Evolutionary conservation across 2,113 vertebrate species (phyloP), one percentile per base, ranked within the genome.

Genomic region (Phylloscopus trochiloides): DNA sequence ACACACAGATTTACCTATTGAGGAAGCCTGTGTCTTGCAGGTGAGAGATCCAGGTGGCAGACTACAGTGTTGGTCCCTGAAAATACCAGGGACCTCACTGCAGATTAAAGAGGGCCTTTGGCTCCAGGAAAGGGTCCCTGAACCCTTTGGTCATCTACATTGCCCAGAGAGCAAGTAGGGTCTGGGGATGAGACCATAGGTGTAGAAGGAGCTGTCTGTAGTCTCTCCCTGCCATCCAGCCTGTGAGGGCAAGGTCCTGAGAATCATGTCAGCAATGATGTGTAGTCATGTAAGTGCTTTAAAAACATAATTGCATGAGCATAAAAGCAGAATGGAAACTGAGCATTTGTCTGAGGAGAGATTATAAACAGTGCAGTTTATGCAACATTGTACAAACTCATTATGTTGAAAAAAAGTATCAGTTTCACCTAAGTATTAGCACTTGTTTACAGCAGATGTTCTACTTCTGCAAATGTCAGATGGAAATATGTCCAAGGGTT

Each of bases 401-500:
- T 71, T 26, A 34, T 43, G 34, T 31, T 54, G 18, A 38, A 79
- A 78, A 78, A 67, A 72, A 78, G 45, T 68, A 58, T 59, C 29
- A 20, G 34, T 58, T 51, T 79, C 80, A 86, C 54, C 62, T 68
- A 20, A 22, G 7, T 47, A 58, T 78, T 50, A 88, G 45, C 63
- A 40, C 48, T 80, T 86, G 20, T 91, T 96, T 93, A 76, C 58
- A 76, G 58, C 32, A 50, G 42, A 28, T 12, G 3, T 51, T 94
- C 48, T 47, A 28, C 67, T 83, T 83, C 80, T 77, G 28, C 3
- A 16, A 80, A 32, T 78, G 54, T 92, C 79, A 94, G 71, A 79
- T 47, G 55, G 54, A 72, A 67, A 61, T 86, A 48, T 50, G 88
- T 94, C 40, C 92, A 91, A 93, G 65, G 43, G 31, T 96, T 96